Percentiles rank a stretch among this genome's conserved stretches.
Evolutionary conservation across 2,797 vertebrate species (phyloP).

Genomic region (Tympanoctomys barrerae): DNA sequence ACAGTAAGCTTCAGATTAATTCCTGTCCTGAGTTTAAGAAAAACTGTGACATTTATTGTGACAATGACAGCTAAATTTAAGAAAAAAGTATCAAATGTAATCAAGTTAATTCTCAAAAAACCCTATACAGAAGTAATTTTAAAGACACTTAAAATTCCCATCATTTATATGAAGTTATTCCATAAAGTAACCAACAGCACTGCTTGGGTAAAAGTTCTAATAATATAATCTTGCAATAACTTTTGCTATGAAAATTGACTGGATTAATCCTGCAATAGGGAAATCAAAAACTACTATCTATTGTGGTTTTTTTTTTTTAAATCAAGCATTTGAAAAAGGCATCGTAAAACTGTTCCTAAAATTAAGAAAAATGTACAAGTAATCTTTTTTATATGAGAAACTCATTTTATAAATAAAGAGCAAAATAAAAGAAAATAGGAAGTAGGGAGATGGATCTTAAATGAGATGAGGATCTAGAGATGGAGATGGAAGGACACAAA

Average conservation of each 20-base stretch:
- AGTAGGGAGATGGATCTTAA: background rate
- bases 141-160: slow-evolving; percentile 21
- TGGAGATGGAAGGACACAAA: background rate
- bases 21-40: slow-evolving; percentile 30
- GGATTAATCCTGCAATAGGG: slow-evolving; percentile 32
- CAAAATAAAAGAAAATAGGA: background rate
- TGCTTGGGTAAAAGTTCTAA: slow-evolving; percentile 44
- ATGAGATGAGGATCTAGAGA: background rate
- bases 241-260: slow-evolving; percentile 62
- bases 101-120: slow-evolving; percentile 49
- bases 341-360: slow-evolving; percentile 53
- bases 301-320: slow-evolving; percentile 17
- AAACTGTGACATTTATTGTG: slow-evolving; percentile 27
- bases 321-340: slow-evolving; percentile 56
- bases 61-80: slow-evolving; percentile 37
- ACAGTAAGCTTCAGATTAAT: background rate
- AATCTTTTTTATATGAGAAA: background rate
- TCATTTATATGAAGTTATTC: slow-evolving; percentile 14
- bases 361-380: slow-evolving; percentile 57
- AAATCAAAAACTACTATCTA: slow-evolving; percentile 62
- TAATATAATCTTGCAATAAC: slow-evolving; percentile 20
- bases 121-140: slow-evolving; percentile 41
- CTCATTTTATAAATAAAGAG: background rate
- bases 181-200: slow-evolving; percentile 51
- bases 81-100: slow-evolving; percentile 46